Percentiles rank a stretch among this genome's conserved stretches.
phyloP scores from a whole-genome alignment of 2,113 vertebrate species.

The Ondatra zibethicus region DNA sequence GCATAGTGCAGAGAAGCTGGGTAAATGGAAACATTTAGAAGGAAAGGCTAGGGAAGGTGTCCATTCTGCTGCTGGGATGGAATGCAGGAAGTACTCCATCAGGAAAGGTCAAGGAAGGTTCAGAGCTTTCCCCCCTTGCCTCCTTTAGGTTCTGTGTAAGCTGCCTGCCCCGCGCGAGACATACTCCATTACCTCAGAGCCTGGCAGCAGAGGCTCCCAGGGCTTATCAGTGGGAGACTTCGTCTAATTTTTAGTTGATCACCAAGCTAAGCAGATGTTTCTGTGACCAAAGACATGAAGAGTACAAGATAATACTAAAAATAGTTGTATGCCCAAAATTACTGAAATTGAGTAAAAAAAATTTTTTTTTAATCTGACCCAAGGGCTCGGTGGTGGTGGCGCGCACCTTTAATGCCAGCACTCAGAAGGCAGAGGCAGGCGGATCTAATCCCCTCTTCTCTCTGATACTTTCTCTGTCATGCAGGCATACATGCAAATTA shows the following conservation, averaged over 20 bases:
- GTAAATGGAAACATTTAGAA: background rate
- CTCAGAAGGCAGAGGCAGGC: too few species aligned
- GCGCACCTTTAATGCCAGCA: too few species aligned
- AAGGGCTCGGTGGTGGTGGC: background rate
- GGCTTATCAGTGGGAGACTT: background rate
- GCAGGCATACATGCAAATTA: background rate
- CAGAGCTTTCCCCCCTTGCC: background rate
- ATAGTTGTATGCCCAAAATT: background rate
- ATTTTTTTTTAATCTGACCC: background rate
- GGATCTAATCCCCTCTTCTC: background rate
- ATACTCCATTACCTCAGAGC: background rate
- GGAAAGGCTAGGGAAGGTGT: background rate
- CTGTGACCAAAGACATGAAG: constrained; percentile 16
- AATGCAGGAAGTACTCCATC: background rate
- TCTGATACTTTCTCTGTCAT: background rate
- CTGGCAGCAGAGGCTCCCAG: background rate
- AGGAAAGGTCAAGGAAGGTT: background rate
- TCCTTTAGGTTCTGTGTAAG: too few species aligned
- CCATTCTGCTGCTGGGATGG: background rate
- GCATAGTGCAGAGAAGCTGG: background rate
- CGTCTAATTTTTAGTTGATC: background rate
- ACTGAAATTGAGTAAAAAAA: background rate
- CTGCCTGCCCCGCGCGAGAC: background rate
- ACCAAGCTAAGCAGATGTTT: background rate
- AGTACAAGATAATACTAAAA: background rate